Evolutionary conservation across 2,113 vertebrate genomes (phyloP), one percentile per base, ranked within the genome.

Genomic region (Notothenia rossii): DNA sequence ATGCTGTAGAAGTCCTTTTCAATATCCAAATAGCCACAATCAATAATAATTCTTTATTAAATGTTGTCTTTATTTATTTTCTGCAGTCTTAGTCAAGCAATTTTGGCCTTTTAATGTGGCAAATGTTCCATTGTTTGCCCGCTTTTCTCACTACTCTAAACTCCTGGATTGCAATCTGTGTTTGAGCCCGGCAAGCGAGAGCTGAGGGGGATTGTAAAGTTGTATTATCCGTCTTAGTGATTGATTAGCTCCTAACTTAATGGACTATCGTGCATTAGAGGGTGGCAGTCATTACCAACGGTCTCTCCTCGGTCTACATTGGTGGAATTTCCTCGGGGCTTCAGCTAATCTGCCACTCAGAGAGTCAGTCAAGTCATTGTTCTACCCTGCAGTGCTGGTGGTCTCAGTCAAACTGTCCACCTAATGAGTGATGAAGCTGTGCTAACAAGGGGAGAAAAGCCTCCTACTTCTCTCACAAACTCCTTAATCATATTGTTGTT

Each of bases 151-250:
- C 68, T 5, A 68, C 51, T 75, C 40, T 66, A 67, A 72, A 15
- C 49, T 62, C 43, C 49, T 67, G 65, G 68, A 89, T 81, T 7
- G 46, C 83, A 76, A 84, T 88, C 77, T 86, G 75, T 36, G 72
- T 82, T 89, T 75, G 82, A 82, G 18, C 46, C 59, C 74, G 77
- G 1, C 65, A 45, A 73, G 76, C 66, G 69, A 40, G 50, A 79
- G 75, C 78, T 68, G n/a, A 73, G 65, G 67, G 80, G 29, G 80
- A 83, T 86, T 84, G 51, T 72, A 45, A 79, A 69, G 46, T 62
- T 60, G 58, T 72, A 62, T 85, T 82, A 88, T 86, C 84, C 82
- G 5, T 87, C 87, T 92, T 85, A 77, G 58, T 82, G 86, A 89
- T 74, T 90, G 86, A 89, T 90, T 92, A 77, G 0, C 63, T 73